Evolutionary conservation across 2,888 invertebrate genomes (phyloP).

Genomic region (Pyralis farinalis): DNA sequence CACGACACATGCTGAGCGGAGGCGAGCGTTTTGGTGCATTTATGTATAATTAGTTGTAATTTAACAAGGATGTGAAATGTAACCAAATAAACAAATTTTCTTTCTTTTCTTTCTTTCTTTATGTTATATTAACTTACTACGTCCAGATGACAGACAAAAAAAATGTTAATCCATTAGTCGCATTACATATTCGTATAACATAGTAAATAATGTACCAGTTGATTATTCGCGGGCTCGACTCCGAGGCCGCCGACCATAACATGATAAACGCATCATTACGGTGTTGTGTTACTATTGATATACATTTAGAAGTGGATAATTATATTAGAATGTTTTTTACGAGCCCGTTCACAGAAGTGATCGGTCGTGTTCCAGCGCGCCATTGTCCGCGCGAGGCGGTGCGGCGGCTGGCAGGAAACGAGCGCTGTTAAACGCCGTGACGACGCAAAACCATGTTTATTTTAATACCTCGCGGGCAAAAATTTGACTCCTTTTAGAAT

Average conservation of each 20-base stretch:
- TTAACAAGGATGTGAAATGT: no score
- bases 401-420: background rate
- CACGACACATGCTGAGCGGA: no score
- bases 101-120: no score
- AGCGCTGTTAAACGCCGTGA: slow-evolving; percentile 15
- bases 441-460: background rate
- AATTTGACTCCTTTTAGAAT: background rate
- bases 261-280: slow-evolving; percentile 25
- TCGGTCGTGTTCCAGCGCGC: background rate
- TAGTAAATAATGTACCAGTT: no score
- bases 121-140: no score
- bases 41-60: no score
- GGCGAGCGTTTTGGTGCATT: no score
- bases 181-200: no score
- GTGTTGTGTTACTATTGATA: slow-evolving; percentile 12
- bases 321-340: slow-evolving; percentile 11
- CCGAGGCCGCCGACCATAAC: background rate
- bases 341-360: slow-evolving; percentile 11
- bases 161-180: no score
- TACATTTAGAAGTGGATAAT: background rate
- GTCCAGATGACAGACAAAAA: no score
- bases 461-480: background rate
- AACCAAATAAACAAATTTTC: no score
- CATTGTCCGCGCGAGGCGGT: background rate
- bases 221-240: no score